A percentile compares a stretch with the other conserved stretches of the same genome.
These are phyloP conservation scores for Phyllostomus discolor DNA, from an alignment of 2,113 vertebrate genomes.

Conservation along the genomic window DNA sequence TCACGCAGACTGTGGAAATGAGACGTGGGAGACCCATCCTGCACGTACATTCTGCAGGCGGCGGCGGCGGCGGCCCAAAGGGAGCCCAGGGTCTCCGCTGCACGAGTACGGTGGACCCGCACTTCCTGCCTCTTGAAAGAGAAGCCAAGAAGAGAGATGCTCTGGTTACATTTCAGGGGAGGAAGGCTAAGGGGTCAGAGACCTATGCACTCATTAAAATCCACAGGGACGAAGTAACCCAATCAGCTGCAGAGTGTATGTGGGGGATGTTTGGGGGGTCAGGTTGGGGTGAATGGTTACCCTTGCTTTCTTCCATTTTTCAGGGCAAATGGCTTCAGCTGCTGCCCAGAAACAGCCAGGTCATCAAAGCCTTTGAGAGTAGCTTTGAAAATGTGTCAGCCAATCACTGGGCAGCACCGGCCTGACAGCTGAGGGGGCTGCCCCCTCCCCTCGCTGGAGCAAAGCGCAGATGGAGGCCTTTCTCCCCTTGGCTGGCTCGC, in stretches of 20 bases:
- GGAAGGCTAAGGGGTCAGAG: not conserved
- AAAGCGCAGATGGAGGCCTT: slow-evolving; percentile 46
- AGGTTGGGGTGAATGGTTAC: slow-evolving; percentile 40
- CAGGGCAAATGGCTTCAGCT: slow-evolving; percentile 45
- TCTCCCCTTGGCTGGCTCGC: not conserved
- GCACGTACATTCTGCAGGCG: not conserved
- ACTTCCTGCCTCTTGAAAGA: not conserved
- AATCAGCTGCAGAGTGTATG: not conserved
- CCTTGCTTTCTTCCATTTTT: slow-evolving; percentile 64
- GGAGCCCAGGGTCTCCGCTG: not conserved
- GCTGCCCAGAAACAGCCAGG: slow-evolving; percentile 50
- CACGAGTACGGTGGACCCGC: not conserved
- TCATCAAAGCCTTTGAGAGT: slow-evolving; percentile 64
- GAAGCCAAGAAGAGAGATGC: not conserved
- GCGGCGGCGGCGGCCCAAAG: not conserved
- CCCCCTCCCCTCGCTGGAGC: not conserved
- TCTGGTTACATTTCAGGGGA: not conserved
- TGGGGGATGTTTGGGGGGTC: not conserved
- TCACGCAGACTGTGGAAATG: not conserved
- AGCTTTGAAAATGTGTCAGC: slow-evolving; percentile 66
- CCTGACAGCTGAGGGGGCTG: slow-evolving; percentile 21
- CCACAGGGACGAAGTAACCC: not conserved
- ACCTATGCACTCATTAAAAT: not conserved
- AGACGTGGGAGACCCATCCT: not conserved
- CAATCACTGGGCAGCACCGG: slow-evolving; percentile 26